Evolutionary conservation across 2,888 invertebrate genomes (phyloP).

Genomic region (Camptogramma bilineatum): DNA sequence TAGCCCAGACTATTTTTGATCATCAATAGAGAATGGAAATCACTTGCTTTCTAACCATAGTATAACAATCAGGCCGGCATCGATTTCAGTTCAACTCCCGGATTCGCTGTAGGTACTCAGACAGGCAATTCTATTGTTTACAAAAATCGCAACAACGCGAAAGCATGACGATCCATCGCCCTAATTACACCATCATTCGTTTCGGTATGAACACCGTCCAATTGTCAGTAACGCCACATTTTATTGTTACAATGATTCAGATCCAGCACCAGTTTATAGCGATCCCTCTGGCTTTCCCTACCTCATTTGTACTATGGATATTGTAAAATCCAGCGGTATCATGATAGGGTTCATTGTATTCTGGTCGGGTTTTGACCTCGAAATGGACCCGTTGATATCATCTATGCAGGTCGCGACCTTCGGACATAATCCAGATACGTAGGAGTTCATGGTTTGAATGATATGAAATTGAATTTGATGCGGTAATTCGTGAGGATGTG

Average conservation of each 20-base stretch:
- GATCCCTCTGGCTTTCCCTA: conserved; percentile 51
- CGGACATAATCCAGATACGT: conserved; percentile 64
- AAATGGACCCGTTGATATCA: conserved; percentile 65
- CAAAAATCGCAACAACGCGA: conserved; percentile 41
- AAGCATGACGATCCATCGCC: conserved; percentile 48
- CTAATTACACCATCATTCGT: conserved; percentile 55
- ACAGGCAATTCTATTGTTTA: conserved; percentile 38
- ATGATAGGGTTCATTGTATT: conserved; percentile 45
- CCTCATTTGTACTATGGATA: conserved; percentile 30
- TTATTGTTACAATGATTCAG: conserved; percentile 60
- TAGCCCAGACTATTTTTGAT: neutral
- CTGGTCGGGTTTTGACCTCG: conserved; percentile 57
- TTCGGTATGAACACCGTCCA: conserved; percentile 55
- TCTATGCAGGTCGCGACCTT: conserved; percentile 71
- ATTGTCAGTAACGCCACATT: conserved; percentile 43
- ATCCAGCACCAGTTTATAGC: conserved; percentile 51
- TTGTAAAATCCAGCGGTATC: conserved; percentile 29
- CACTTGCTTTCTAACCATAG: conserved; percentile 13
- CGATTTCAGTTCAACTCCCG: neutral
- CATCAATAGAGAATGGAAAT: conserved; percentile 15
- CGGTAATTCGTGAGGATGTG: conserved; percentile 49
- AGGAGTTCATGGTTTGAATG: conserved; percentile 50
- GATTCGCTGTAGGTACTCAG: conserved; percentile 19
- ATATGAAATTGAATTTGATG: conserved; percentile 62
- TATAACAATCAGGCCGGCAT: conserved; percentile 9